Conservation (phyloP, 2,797 vertebrate genomes). For the Cephalopachus bancanus region DNA sequence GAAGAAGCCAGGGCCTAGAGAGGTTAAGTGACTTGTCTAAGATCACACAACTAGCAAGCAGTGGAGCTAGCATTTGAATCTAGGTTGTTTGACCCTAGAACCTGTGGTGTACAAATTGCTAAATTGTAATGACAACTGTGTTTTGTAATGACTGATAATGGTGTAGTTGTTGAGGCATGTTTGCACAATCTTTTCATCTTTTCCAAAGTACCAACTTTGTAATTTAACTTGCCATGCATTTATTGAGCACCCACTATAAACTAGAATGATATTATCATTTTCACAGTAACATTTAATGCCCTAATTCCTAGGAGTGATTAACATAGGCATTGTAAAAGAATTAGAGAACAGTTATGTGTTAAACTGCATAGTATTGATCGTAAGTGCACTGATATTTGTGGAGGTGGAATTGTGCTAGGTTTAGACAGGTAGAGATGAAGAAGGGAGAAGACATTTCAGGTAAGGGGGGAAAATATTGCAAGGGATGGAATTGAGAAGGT, state of each 20-base stretch:
- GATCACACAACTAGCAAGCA: slow-evolving; percentile 1
- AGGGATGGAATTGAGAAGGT: not conserved
- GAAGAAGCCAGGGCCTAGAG: slow-evolving; percentile 34
- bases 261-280: slow-evolving; percentile 53
- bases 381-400: slow-evolving; percentile 40
- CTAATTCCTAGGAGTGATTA: slow-evolving; percentile 36
- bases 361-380: slow-evolving; percentile 14
- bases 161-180: not conserved
- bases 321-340: not conserved
- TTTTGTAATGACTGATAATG: slow-evolving; percentile 36
- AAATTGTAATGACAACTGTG: not conserved
- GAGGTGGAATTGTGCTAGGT: not conserved
- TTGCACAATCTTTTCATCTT: not conserved
- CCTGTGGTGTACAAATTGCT: not conserved
- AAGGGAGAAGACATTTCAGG: not conserved
- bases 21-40: slow-evolving; percentile 34
- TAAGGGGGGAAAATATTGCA: not conserved
- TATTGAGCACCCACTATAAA: slow-evolving; percentile 37
- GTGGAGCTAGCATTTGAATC: slow-evolving; percentile 42
- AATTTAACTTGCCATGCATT: slow-evolving; percentile 9
- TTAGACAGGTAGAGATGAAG: slow-evolving; percentile 20
- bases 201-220: not conserved
- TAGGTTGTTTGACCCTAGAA: not conserved
- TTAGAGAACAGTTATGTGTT: slow-evolving; percentile 61
- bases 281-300: slow-evolving; percentile 36